Evolutionary conservation across 2,888 invertebrate genomes (phyloP).

Genomic region (Chymomyza caudatula): DNA sequence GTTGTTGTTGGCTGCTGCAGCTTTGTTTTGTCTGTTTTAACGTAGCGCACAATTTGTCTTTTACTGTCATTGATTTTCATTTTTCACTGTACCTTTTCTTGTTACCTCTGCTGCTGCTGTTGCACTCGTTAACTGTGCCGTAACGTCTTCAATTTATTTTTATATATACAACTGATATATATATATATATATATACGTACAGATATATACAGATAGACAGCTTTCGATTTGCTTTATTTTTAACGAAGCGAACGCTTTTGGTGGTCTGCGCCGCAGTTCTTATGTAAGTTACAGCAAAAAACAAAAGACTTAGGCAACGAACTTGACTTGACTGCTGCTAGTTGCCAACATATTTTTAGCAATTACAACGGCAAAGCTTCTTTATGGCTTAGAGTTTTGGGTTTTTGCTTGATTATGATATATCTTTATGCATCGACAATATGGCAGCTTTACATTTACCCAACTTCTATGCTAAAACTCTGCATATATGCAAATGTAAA

Average conservation of each 20-base stretch:
- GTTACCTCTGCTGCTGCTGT: background rate
- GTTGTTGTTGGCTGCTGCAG: constrained; percentile 22
- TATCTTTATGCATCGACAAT: constrained; percentile 22
- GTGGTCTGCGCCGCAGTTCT: constrained; percentile 42
- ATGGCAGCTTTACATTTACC: constrained; percentile 10
- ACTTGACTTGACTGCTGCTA: constrained; percentile 39
- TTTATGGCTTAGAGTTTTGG: background rate
- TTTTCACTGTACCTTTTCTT: constrained; percentile 41
- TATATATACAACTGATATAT: constrained; percentile 10
- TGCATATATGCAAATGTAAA: constrained; percentile 50
- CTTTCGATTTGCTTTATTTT: constrained; percentile 15
- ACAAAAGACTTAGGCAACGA: constrained; percentile 62
- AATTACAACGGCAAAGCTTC: constrained; percentile 34
- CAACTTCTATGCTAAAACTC: constrained; percentile 27
- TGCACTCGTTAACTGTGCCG: constrained; percentile 49
- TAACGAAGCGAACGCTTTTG: constrained; percentile 25
- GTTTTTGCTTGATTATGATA: constrained; percentile 57
- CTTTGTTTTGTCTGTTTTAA: constrained; percentile 56
- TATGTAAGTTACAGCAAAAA: constrained; percentile 33
- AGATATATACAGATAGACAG: constrained; percentile 8
- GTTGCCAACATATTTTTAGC: constrained; percentile 34
- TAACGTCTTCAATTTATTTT: constrained; percentile 28
- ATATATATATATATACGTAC: background rate
- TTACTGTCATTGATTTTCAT: constrained; percentile 72
- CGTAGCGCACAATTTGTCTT: constrained; percentile 69